Conservation (phyloP, 2,113 vertebrate genomes). For the Sebastes schlegelii region DNA sequence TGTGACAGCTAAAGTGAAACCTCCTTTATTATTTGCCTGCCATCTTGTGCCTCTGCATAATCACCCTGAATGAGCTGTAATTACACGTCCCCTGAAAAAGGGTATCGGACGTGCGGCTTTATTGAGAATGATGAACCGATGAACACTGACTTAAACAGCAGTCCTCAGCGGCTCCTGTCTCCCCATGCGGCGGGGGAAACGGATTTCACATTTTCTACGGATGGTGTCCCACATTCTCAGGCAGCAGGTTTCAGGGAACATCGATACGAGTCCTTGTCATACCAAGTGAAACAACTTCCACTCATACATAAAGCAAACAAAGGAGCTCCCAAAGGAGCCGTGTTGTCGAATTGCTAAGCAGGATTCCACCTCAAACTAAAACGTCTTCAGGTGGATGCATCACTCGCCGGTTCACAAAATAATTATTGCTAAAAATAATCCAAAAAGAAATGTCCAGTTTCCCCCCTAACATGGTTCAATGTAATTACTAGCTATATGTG, state of each 20-base stretch:
- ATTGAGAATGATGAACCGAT: slow-evolving; percentile 55
- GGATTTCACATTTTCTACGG: slow-evolving; percentile 51
- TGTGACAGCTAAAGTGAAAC: slow-evolving; percentile 70
- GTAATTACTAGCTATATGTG: slow-evolving; percentile 34
- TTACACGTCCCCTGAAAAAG: slow-evolving; percentile 57
- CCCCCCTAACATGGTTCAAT: neutral
- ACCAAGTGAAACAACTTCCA: slow-evolving; percentile 56
- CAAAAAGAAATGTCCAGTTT: neutral
- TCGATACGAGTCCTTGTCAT: slow-evolving; percentile 51
- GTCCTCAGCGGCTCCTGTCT: slow-evolving; percentile 17
- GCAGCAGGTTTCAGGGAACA: slow-evolving; percentile 30
- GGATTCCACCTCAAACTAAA: slow-evolving; percentile 14
- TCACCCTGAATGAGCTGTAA: slow-evolving; percentile 67
- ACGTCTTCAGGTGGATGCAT: slow-evolving; percentile 18
- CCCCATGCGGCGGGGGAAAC: slow-evolving; percentile 8
- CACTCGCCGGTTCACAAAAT: neutral
- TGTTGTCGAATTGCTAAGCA: slow-evolving; percentile 12
- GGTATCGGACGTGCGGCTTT: slow-evolving; percentile 48
- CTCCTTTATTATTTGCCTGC: slow-evolving; percentile 67
- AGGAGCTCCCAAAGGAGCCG: slow-evolving; percentile 26
- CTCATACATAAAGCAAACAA: slow-evolving; percentile 46
- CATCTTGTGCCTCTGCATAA: slow-evolving; percentile 61
- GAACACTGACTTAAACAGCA: slow-evolving; percentile 49
- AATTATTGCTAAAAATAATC: neutral
- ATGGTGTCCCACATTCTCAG: slow-evolving; percentile 35